A percentile compares a stretch with the other conserved stretches of the same genome.
phyloP scores from a whole-genome alignment of 2,888 invertebrate genomes.

The Cylloceria caligata region DNA sequence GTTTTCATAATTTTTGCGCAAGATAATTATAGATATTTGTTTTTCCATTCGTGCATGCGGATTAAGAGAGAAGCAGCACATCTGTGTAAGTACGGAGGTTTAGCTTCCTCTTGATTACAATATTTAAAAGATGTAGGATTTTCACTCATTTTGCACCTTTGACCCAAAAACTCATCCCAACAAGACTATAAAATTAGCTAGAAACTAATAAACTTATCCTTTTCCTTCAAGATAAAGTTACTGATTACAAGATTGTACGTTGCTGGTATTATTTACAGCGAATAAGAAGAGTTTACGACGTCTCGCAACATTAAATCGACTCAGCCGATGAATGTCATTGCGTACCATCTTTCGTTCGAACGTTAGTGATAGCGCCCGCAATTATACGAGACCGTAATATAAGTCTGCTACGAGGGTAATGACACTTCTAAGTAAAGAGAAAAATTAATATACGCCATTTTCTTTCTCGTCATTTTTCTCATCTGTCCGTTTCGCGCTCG shows the following conservation, averaged over 20 bases:
- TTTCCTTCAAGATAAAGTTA: not conserved
- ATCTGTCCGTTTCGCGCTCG: conserved; percentile 16
- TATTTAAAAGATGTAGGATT: no score
- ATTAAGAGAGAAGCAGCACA: no score
- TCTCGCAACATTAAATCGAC: conserved; percentile 9
- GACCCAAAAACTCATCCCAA: not conserved
- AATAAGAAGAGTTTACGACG: conserved; percentile 11
- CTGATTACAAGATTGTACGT: no score
- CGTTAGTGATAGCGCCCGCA: conserved; percentile 32
- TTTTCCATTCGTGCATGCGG: no score
- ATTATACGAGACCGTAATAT: conserved; percentile 17
- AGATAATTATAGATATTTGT: no score
- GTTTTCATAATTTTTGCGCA: no score
- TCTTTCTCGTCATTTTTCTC: conserved; percentile 23
- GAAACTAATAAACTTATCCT: not conserved
- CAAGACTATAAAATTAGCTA: not conserved
- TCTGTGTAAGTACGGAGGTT: no score
- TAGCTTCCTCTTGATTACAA: no score
- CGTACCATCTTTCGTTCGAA: conserved; percentile 2
- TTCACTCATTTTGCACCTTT: no score
- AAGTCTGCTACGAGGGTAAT: conserved; percentile 22
- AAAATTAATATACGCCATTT: conserved; percentile 43
- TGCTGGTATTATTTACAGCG: conserved; percentile 2
- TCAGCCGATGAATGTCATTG: not conserved
- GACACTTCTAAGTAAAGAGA: conserved; percentile 42